Conservation (phyloP, 2,113 vertebrate species). For the Apus apus region DNA sequence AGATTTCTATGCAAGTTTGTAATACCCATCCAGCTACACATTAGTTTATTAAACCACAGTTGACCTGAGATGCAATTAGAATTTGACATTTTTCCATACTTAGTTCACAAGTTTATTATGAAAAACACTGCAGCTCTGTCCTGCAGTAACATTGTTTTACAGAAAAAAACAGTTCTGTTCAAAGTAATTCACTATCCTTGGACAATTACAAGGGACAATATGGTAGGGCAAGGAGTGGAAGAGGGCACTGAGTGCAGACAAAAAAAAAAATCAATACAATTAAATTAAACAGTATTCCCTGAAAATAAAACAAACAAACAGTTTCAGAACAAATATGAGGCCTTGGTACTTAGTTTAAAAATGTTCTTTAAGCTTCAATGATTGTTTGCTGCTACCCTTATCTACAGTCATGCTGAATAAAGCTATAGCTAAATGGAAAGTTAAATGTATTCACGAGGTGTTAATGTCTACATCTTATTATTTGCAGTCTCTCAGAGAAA, state of each 20-base stretch:
- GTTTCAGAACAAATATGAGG: conserved; percentile 81
- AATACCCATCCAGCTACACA: conserved; percentile 61
- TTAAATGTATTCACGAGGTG: conserved; percentile 85
- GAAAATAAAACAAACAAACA: conserved; percentile 82
- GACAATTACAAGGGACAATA: conserved; percentile 80
- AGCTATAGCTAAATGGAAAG: conserved; percentile 87
- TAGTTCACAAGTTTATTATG: conserved; percentile 88
- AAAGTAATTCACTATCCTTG: conserved; percentile 81
- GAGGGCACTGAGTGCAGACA: conserved; percentile 78
- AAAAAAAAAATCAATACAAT: conserved; percentile 75
- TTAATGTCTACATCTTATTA: conserved; percentile 87
- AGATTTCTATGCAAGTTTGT: conserved; percentile 50
- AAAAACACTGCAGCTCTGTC: conserved; percentile 81
- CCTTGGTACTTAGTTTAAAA: conserved; percentile 83
- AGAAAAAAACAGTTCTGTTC: conserved; percentile 79
- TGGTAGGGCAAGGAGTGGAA: conserved; percentile 71
- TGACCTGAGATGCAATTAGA: conserved; percentile 76
- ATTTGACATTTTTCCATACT: conserved; percentile 80
- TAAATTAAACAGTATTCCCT: conserved; percentile 87
- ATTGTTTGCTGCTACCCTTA: conserved; percentile 86
- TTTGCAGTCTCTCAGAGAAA: conserved; percentile 86
- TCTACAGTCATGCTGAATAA: conserved; percentile 91
- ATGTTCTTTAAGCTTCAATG: conserved; percentile 86
- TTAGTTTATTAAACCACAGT: conserved; percentile 70
- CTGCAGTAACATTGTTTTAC: conserved; percentile 81